These are phyloP conservation scores for Macrosiphum euphorbiae DNA, from an alignment of 2,888 invertebrate species.

Conservation along the genomic window DNA sequence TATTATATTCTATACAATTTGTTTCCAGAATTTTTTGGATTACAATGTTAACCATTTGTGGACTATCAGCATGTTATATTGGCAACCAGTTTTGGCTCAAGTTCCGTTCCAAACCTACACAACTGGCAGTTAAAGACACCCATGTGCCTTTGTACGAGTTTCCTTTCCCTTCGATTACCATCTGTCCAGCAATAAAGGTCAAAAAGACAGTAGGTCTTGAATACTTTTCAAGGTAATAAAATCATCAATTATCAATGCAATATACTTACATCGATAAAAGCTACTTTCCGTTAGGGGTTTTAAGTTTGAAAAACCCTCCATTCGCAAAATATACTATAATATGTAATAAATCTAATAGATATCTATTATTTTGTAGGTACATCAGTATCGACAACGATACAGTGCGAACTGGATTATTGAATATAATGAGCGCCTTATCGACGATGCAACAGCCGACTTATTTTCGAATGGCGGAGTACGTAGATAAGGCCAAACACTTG, in stretches of 20 bases:
- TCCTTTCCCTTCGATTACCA: conserved; percentile 68
- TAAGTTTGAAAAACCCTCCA: neutral
- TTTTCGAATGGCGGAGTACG: conserved; percentile 66
- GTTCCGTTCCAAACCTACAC: conserved; percentile 67
- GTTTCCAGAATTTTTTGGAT: conserved; percentile 67
- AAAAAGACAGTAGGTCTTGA: conserved; percentile 65
- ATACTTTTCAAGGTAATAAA: conserved; percentile 66
- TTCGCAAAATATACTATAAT: neutral
- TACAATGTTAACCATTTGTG: conserved; percentile 65
- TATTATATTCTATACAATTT: neutral
- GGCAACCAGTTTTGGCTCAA: conserved; percentile 66
- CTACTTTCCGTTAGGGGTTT: neutral
- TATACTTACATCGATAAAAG: neutral
- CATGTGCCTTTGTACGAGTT: conserved; percentile 67
- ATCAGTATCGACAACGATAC: conserved; percentile 51
- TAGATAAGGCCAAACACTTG: conserved; percentile 63
- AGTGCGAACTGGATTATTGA: conserved; percentile 39
- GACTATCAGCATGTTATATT: conserved; percentile 66
- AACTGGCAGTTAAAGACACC: conserved; percentile 67
- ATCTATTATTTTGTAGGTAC: conserved; percentile 48
- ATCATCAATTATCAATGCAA: neutral
- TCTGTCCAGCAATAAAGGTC: conserved; percentile 67
- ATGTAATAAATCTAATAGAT: neutral
- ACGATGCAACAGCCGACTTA: conserved; percentile 67
- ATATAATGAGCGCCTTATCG: conserved; percentile 66